phyloP scores from a whole-genome alignment of 2,888 invertebrate species.

The Hirtodrosophila cameraria region DNA sequence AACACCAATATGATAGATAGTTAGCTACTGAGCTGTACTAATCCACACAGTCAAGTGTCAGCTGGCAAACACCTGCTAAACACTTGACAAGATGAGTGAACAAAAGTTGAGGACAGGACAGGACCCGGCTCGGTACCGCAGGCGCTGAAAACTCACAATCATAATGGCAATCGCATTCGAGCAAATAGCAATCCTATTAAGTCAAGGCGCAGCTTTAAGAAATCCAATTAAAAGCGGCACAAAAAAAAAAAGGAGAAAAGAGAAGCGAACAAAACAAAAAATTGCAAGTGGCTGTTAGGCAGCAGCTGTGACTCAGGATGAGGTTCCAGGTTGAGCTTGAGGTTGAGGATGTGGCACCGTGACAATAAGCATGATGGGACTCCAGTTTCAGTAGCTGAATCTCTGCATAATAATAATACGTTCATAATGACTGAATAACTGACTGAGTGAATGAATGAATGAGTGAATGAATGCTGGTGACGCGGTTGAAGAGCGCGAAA shows the following conservation, averaged over 20 bases:
- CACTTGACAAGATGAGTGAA: constrained; percentile 23
- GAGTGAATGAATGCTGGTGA: constrained; percentile 18
- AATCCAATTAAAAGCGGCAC: constrained; percentile 66
- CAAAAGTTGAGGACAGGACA: too few species aligned
- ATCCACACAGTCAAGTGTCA: constrained; percentile 42
- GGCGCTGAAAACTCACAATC: constrained; percentile 8
- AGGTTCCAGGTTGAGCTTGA: neutral
- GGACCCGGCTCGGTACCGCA: neutral
- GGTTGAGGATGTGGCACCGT: constrained; percentile 15
- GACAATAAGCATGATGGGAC: constrained; percentile 58
- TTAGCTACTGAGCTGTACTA: constrained; percentile 44
- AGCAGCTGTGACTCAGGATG: neutral
- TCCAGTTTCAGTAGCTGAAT: constrained; percentile 50
- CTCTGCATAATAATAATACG: constrained; percentile 67
- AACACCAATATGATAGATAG: constrained; percentile 3
- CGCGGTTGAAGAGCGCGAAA: constrained; percentile 72
- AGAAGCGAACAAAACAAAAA: constrained; percentile 3
- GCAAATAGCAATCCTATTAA: constrained; percentile 69
- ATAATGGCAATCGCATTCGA: constrained; percentile 55
- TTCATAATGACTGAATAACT: constrained; percentile 54
- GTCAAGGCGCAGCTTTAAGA: constrained; percentile 75
- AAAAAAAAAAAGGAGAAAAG: constrained; percentile 17
- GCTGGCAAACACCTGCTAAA: constrained; percentile 58
- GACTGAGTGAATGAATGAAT: constrained; percentile 16
- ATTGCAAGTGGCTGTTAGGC: constrained; percentile 25